phyloP scores from a whole-genome alignment of 2,113 vertebrate genomes.

The Callorhinus ursinus region DNA sequence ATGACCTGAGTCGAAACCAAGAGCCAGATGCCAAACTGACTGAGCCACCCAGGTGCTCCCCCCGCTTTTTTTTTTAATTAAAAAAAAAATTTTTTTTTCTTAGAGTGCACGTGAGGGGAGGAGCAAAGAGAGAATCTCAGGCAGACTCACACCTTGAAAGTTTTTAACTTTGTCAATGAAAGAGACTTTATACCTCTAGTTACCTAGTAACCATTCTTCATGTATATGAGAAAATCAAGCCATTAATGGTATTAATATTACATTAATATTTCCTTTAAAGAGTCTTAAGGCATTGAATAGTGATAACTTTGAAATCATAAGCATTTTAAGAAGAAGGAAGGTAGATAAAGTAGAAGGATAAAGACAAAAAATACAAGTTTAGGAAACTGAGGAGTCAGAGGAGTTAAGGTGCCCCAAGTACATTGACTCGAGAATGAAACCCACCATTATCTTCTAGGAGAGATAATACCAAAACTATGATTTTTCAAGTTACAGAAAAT shows the following conservation, averaged over 20 bases:
- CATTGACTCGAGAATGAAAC: neutral
- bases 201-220: neutral
- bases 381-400: neutral
- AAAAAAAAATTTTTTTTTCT: neutral
- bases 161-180: neutral
- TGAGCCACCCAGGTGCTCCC: neutral
- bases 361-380: neutral
- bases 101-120: neutral
- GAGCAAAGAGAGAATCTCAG: neutral
- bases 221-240: neutral
- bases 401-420: neutral
- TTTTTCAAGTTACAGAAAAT: constrained; percentile 14
- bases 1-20: neutral
- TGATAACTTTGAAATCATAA: constrained; percentile 15
- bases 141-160: neutral
- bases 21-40: neutral
- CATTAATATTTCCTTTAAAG: neutral
- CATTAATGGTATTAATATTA: neutral
- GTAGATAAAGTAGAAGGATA: neutral
- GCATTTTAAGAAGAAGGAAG: neutral
- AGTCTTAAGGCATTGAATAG: neutral
- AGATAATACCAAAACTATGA: neutral
- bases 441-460: neutral
- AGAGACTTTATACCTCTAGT: constrained; percentile 1
- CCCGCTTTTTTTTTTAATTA: too few relatives aligned